Conservation (phyloP, 2,888 invertebrate genomes). For the Halictus ligatus region DNA sequence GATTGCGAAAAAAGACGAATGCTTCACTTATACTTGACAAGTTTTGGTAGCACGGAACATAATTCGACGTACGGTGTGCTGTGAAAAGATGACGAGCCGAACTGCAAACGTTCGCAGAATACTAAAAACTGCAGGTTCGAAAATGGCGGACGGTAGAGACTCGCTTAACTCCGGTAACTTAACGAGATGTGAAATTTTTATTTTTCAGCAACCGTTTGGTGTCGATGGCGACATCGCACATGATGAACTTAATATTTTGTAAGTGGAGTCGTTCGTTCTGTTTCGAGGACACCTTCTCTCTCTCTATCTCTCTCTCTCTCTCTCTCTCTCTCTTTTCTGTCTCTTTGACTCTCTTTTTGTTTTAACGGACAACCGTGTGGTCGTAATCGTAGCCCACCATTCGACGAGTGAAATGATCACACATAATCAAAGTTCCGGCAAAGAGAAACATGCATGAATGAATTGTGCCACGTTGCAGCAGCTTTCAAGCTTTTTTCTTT, state of each 20-base stretch:
- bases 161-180: background rate
- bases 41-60: background rate
- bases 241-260: constrained; percentile 11
- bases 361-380: background rate
- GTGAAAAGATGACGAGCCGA: background rate
- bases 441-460: constrained; percentile 7
- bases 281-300: background rate
- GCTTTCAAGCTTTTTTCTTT: constrained; percentile 1
- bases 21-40: background rate
- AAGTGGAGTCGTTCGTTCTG: constrained; percentile 2
- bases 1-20: background rate
- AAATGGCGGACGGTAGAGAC: background rate
- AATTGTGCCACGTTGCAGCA: constrained; percentile 9
- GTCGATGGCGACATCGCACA: constrained; percentile 15
- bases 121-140: background rate
- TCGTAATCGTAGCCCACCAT: background rate
- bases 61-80: no score
- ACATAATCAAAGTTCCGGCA: background rate
- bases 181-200: constrained; percentile 15
- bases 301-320: background rate
- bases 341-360: background rate
- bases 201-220: constrained; percentile 19
- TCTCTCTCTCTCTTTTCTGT: background rate
- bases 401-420: constrained; percentile 8
- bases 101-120: background rate